Conservation (phyloP, 1,140 invertebrate species). For the Scaptomyza graminum region DNA sequence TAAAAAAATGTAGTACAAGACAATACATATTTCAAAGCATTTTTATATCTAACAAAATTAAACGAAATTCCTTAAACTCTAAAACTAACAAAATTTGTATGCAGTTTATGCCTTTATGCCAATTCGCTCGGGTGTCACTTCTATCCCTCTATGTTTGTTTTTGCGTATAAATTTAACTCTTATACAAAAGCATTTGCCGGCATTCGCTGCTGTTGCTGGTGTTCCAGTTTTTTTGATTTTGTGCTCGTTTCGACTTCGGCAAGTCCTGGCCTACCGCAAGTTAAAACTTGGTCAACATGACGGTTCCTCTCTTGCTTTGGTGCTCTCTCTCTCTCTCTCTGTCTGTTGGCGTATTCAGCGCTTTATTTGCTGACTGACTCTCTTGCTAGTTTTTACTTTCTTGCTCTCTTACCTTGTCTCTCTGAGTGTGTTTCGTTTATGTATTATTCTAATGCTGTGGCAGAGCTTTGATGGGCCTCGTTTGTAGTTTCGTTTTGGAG, state of each 20-base stretch:
- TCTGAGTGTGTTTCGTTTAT: background rate
- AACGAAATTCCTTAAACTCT: no score
- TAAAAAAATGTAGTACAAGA: no score
- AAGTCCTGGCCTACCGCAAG: conserved; percentile 64
- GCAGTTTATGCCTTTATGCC: conserved; percentile 22
- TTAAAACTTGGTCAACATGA: conserved; percentile 63
- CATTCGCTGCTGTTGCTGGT: conserved; percentile 49
- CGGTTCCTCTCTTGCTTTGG: background rate
- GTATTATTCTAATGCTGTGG: conserved; percentile 6
- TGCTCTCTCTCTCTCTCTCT: background rate
- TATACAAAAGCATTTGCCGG: conserved; percentile 48
- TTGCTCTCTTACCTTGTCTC: conserved; percentile 4
- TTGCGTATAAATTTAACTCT: conserved; percentile 34
- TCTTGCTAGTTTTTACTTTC: background rate
- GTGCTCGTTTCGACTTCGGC: conserved; percentile 12
- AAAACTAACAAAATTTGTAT: no score
- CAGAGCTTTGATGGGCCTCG: conserved; percentile 24
- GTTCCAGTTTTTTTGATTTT: conserved; percentile 52
- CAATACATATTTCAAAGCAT: no score
- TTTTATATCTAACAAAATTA: no score
- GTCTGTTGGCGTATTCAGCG: conserved; percentile 47
- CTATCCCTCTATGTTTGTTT: conserved; percentile 13
- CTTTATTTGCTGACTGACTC: background rate
- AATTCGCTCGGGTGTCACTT: background rate
- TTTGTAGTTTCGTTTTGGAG: conserved; percentile 31